phyloP scores from a whole-genome alignment of 2,113 vertebrate genomes.

The Puntigrus tetrazona region DNA sequence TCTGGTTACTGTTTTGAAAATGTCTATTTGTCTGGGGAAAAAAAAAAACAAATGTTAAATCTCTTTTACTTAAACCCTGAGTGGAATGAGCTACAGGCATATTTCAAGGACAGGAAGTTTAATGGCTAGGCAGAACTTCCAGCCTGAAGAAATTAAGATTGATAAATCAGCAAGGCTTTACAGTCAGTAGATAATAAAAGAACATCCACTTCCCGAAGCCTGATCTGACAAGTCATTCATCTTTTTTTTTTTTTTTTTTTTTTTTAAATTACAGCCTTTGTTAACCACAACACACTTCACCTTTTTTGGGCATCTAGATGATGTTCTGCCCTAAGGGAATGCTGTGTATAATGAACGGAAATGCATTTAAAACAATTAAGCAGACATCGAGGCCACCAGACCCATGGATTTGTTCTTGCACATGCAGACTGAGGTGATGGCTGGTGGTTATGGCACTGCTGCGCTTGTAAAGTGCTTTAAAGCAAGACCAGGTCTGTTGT shows the following conservation, averaged over 20 bases:
- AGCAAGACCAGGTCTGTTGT: slow-evolving; percentile 32
- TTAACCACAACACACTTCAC: slow-evolving; percentile 2
- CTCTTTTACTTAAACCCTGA: neutral
- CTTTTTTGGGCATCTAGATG: slow-evolving; percentile 28
- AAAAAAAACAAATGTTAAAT: neutral
- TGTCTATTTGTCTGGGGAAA: neutral
- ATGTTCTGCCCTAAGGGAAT: neutral
- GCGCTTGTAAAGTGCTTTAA: slow-evolving; percentile 7
- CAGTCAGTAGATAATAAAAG: neutral
- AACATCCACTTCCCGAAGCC: neutral
- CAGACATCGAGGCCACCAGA: slow-evolving; percentile 17
- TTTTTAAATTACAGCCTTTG: neutral
- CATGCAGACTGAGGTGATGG: neutral
- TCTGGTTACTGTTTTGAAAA: neutral
- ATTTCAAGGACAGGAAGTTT: neutral
- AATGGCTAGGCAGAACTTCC: neutral
- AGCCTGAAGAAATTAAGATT: neutral
- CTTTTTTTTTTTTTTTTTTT: neutral
- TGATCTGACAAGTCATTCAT: slow-evolving; percentile 1
- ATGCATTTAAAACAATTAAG: slow-evolving; percentile 44
- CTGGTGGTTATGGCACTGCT: neutral
- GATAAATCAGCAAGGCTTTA: neutral
- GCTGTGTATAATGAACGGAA: slow-evolving; percentile 25
- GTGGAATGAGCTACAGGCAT: neutral
- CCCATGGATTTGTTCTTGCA: neutral